Evolutionary conservation across 2,797 vertebrate species (phyloP), one percentile per base, ranked within the genome.

Genomic region (Erpetoichthys calabaricus): DNA sequence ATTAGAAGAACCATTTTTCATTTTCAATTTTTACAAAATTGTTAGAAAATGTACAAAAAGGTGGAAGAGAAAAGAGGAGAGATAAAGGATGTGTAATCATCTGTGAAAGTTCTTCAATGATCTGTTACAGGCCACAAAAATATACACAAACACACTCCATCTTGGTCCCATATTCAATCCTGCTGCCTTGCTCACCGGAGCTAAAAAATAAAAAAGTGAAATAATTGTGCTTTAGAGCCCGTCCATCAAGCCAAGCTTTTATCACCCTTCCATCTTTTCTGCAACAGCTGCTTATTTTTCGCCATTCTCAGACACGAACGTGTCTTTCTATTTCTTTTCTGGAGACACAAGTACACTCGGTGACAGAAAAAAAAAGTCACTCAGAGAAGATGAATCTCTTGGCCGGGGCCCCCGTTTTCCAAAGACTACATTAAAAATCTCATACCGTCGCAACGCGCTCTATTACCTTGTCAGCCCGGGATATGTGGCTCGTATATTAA

Each of bases 151-250:
- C 25, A 25, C 25, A 25, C 25, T 25, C 25, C 25, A 25, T 25
- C 25, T 25, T 25, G 25, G 25, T 25, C 25, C 25, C 25, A 25
- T 25, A 25, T 25, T 25, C 2, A 25, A 25, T 25, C 25, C 25
- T 25, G 25, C 25, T 25, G 2, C 25, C 25, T 25, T 25, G 1
- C 25, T 25, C 25, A 25, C 25, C 2, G 25, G 25, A 25, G 25
- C 25, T 25, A 25, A 25, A 25, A 25, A 25, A 25, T 25, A 25
- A 25, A 25, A 25, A 25, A 25, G 25, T 25, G 25, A 80, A 82
- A 72, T 85, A 91, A 94, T 91, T 90, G 88, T 79, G 78, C 78
- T 68, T 73, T 85, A 87, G 85, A 79, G 82, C 76, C 84, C 85
- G 89, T 86, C 90, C 84, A 72, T 90, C 88, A 89, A 61, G 61